Evolutionary conservation across 2,113 vertebrate genomes (phyloP).

Genomic region (Prinia subflava): DNA sequence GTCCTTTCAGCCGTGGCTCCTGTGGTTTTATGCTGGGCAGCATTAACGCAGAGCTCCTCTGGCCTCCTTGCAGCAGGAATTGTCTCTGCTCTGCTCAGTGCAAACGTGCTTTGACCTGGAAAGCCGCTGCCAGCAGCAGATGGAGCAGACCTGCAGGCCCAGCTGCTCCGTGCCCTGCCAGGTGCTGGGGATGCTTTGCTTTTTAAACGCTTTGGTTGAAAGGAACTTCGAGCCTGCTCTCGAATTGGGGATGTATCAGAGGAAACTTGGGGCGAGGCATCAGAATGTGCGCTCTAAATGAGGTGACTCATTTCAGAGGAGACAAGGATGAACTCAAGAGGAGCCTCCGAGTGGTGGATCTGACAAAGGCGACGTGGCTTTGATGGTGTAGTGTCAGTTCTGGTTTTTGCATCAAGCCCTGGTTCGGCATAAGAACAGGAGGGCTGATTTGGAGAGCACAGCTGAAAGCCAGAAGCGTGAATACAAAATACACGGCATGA

Average conservation of each 20-base stretch:
- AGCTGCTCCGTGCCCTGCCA: neutral
- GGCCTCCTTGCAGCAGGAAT: neutral
- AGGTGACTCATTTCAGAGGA: neutral
- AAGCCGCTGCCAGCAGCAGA: neutral
- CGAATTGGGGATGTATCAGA: neutral
- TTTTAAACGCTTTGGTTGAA: slow-evolving; percentile 8
- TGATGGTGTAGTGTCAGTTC: neutral
- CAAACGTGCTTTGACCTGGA: neutral
- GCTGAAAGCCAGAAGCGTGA: neutral
- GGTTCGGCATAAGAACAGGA: neutral
- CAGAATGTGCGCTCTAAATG: neutral
- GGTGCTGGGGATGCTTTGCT: slow-evolving; percentile 16
- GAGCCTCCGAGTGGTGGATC: neutral
- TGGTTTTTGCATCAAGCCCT: neutral
- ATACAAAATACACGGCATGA: neutral
- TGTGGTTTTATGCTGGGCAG: neutral
- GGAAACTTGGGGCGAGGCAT: neutral
- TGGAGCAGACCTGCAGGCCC: slow-evolving; percentile 21
- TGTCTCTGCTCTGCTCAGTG: neutral
- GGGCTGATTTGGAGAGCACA: neutral
- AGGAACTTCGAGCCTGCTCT: neutral
- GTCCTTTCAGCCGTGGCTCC: neutral
- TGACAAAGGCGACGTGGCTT: neutral
- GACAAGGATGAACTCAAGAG: neutral
- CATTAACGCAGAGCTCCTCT: neutral